Percentiles rank a stretch among this genome's conserved stretches.
These are phyloP conservation scores for Panagrolaimus sp. DNA, from an alignment of 1,140 invertebrate genomes.

Conservation along the genomic window DNA sequence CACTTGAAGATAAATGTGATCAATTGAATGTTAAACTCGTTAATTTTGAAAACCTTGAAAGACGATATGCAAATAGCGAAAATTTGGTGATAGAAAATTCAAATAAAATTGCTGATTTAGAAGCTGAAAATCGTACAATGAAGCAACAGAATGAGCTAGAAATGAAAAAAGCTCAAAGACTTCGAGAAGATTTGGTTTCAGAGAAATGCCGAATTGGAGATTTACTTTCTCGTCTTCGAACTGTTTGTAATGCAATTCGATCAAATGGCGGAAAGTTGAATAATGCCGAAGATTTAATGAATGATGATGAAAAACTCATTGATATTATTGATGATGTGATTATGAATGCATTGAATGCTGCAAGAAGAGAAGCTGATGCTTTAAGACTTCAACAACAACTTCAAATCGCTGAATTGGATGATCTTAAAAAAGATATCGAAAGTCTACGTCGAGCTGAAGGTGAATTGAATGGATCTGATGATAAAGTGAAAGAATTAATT, in stretches of 20 bases:
- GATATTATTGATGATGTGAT: constrained; percentile 39
- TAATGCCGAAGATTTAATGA: constrained; percentile 20
- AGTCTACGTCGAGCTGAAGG: not conserved
- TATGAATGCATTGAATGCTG: constrained; percentile 33
- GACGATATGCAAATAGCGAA: constrained; percentile 27
- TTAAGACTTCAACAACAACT: constrained; percentile 43
- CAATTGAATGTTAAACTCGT: constrained; percentile 21
- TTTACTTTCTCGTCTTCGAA: constrained; percentile 33
- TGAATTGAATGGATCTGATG: constrained; percentile 25
- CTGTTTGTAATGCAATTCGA: constrained; percentile 28
- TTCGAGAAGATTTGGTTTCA: constrained; percentile 34
- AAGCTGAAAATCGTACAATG: constrained; percentile 19
- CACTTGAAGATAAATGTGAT: constrained; percentile 28
- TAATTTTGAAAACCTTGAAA: constrained; percentile 29
- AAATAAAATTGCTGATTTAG: constrained; percentile 17
- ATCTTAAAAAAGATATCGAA: constrained; percentile 21
- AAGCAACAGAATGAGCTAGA: constrained; percentile 26
- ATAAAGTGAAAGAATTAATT: constrained; percentile 32
- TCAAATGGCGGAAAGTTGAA: constrained; percentile 13
- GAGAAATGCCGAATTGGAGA: constrained; percentile 35
- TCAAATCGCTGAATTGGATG: constrained; percentile 40
- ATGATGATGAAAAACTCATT: constrained; percentile 37
- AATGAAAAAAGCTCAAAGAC: constrained; percentile 21
- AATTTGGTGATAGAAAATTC: constrained; percentile 20
- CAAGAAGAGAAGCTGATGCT: constrained; percentile 40